These are phyloP conservation scores for Calyptomena viridis DNA, from an alignment of 2,113 vertebrate species.

Conservation along the genomic window DNA sequence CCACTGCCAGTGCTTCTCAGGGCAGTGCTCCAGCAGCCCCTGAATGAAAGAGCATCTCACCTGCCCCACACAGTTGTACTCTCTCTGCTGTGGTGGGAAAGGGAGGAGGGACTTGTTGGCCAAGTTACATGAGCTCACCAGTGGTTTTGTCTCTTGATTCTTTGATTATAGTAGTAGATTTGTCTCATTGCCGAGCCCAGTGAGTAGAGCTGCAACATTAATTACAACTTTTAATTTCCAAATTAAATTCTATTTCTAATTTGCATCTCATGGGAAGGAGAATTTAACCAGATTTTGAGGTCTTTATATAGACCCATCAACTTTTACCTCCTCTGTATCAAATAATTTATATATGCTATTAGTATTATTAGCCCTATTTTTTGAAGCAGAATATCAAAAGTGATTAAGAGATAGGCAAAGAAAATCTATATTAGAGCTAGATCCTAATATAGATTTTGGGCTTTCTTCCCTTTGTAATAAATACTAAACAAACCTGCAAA, in stretches of 20 bases:
- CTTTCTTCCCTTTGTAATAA: background rate
- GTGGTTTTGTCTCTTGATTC: conserved; percentile 53
- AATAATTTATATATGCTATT: background rate
- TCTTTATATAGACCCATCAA: background rate
- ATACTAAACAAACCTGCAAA: conserved; percentile 22
- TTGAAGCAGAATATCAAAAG: background rate
- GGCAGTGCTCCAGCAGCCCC: background rate
- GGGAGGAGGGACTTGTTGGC: conserved; percentile 15
- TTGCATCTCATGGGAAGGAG: background rate
- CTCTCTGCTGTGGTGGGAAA: background rate
- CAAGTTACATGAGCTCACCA: conserved; percentile 38
- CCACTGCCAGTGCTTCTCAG: background rate
- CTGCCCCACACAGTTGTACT: background rate
- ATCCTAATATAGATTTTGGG: background rate
- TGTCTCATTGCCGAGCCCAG: conserved; percentile 44
- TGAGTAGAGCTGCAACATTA: conserved; percentile 48
- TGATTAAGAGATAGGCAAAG: background rate
- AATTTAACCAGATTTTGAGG: background rate
- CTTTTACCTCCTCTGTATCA: background rate
- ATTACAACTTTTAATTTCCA: conserved; percentile 38
- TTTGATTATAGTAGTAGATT: conserved; percentile 56
- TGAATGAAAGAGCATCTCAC: background rate
- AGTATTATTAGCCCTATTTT: background rate
- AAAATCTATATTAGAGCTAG: background rate
- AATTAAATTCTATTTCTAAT: background rate